These are phyloP conservation scores for Thunnus albacares DNA, from an alignment of 2,797 vertebrate species.

Conservation along the genomic window DNA sequence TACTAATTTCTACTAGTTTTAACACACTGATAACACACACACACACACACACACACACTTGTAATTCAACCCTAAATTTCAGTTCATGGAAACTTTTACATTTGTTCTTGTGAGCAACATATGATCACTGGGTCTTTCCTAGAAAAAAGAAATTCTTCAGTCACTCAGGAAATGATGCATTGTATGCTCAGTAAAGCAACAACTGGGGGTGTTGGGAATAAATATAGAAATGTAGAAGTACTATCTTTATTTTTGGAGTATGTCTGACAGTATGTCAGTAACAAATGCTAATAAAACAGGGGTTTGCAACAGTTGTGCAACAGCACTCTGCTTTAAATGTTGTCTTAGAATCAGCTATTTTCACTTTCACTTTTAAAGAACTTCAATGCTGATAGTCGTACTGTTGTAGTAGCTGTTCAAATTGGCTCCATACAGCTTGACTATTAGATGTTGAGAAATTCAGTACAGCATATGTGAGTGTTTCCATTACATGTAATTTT, in stretches of 20 bases:
- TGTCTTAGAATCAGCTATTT: neutral
- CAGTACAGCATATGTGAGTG: neutral
- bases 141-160: slow-evolving; percentile 14
- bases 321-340: neutral
- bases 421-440: neutral
- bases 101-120: neutral
- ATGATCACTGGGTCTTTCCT: slow-evolving; percentile 21
- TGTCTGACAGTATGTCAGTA: neutral
- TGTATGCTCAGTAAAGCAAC: slow-evolving; percentile 1
- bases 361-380: slow-evolving; percentile 5
- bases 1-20: neutral
- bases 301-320: too few species aligned
- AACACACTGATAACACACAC: neutral
- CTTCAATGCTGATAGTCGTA: neutral
- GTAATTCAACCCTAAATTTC: neutral
- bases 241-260: neutral
- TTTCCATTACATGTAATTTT: too few species aligned
- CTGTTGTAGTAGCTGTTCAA: neutral
- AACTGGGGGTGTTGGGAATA: slow-evolving; percentile 1
- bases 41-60: too few species aligned
- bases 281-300: neutral
- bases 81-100: neutral
- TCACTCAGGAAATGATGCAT: slow-evolving; percentile 29
- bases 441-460: neutral
- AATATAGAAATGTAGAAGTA: slow-evolving; percentile 49